phyloP scores from a whole-genome alignment of 53 echinoderm and acorn worm species.

The Holothuria scabra region DNA sequence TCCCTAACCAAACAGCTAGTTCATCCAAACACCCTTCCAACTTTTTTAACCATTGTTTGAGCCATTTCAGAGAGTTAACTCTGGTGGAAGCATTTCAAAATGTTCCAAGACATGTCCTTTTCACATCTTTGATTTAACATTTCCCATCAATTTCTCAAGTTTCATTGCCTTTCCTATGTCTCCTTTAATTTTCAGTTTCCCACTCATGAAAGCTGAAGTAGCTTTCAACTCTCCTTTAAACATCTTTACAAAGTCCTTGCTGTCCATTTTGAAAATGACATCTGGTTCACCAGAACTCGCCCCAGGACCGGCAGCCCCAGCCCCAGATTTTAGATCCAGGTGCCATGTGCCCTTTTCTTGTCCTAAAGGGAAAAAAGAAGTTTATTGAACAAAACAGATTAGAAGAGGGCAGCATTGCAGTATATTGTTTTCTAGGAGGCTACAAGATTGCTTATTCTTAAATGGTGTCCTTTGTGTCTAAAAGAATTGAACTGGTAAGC shows the following conservation, averaged over 20 bases:
- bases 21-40: too few relatives aligned
- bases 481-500: too few relatives aligned
- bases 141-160: conserved; percentile 86
- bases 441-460: too few relatives aligned
- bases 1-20: too few relatives aligned
- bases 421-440: too few relatives aligned
- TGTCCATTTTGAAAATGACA: conserved; percentile 87
- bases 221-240: conserved; percentile 90
- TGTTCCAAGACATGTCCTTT: background rate
- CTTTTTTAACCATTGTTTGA: too few relatives aligned
- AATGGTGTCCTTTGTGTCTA: too few relatives aligned
- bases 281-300: conserved; percentile 66
- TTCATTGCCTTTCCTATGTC: conserved; percentile 99
- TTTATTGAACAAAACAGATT: too few relatives aligned
- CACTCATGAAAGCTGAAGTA: conserved; percentile 92
- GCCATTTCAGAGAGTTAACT: too few relatives aligned
- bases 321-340: conserved; percentile 83
- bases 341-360: conserved; percentile 76
- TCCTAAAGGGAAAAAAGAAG: conserved; percentile 50
- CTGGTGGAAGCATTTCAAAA: too few relatives aligned
- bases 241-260: conserved; percentile 89
- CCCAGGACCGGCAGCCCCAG: conserved; percentile 70
- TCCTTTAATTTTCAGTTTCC: conserved; percentile 97
- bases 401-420: too few relatives aligned
- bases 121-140: conserved; percentile 77